phyloP scores from a whole-genome alignment of 2,888 invertebrate genomes.

The Eustalomyia histrio region DNA sequence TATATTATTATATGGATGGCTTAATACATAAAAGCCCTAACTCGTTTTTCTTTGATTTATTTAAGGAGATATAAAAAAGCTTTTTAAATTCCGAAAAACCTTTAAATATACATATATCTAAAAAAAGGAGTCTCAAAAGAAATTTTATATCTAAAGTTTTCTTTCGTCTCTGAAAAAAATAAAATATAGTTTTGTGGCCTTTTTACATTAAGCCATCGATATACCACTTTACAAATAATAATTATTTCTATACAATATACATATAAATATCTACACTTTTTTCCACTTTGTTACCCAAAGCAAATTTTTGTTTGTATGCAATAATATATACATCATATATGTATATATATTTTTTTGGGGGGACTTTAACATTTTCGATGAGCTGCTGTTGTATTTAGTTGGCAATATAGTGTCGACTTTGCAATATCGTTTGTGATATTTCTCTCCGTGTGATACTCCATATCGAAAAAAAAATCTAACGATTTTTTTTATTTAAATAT shows the following conservation, averaged over 20 bases:
- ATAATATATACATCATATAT: not conserved
- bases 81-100: too few relatives aligned
- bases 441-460: constrained; percentile 27
- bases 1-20: constrained; percentile 4
- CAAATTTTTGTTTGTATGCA: constrained; percentile 13
- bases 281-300: constrained; percentile 22
- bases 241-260: constrained; percentile 18
- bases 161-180: not conserved
- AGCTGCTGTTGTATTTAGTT: constrained; percentile 62
- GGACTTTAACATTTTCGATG: constrained; percentile 55
- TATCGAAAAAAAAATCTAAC: not conserved
- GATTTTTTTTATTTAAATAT: not conserved
- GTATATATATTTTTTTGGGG: constrained; percentile 26
- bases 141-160: not conserved
- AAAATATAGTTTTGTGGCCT: too few relatives aligned
- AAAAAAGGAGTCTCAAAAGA: too few relatives aligned
- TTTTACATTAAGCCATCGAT: too few relatives aligned
- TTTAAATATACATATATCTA: too few relatives aligned
- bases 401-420: constrained; percentile 74
- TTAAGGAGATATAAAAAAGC: too few relatives aligned
- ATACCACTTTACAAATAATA: constrained; percentile 33
- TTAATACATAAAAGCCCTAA: not conserved
- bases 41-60: too few relatives aligned
- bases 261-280: not conserved
- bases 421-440: constrained; percentile 68